Evolutionary conservation across 2,113 vertebrate species (phyloP), one percentile per base, ranked within the genome.

Genomic region (Ursus arctos): DNA sequence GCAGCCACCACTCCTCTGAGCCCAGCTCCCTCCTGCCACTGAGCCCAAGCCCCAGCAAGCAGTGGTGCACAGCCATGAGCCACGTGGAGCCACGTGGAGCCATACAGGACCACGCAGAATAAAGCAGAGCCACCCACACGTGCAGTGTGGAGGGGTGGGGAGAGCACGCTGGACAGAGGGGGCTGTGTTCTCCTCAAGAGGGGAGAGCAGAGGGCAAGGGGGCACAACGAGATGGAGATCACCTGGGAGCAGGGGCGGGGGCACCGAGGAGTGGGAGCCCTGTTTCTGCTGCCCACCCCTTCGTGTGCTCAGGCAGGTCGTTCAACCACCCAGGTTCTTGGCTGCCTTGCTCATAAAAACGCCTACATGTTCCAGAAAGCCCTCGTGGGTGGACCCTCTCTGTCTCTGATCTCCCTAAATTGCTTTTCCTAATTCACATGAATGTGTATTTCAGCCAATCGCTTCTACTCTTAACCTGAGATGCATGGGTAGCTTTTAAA

Each of bases 91-190:
- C 53, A 28, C 9, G 15, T 31, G 7, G 0, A 82, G 67, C 26
- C 55, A n/a, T 0, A 2, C n/a, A 15, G 33, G 40, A n/a, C 57
- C 3, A 6, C 4, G 8, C 67, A 69, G 61, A n/a, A 18, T 36
- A 4, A 69, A 4, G 33, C 67, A 22, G 18, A 14, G 40, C 40
- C 36, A 3, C 0, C 10, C 4, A 4, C 4, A 2, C n/a, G 4
- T 0, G 6, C 9, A 6, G 36, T 6, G 8, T 16, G 61, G 19
- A 21, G 71, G 24, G 1, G 7, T 0, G 16, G 0, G 22, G 4
- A 6, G 1, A 13, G 57, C 22, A 10, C 7, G 36, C 40, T 22
- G 40, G 28, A 8, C 49, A n/a, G 16, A 67, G 6, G 40, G 28
- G 33, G 9, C 8, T 33, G 43, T 61, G 55, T 49, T 69, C 40